phyloP scores from a whole-genome alignment of 2,113 vertebrate species.

The Aix galericulata region DNA sequence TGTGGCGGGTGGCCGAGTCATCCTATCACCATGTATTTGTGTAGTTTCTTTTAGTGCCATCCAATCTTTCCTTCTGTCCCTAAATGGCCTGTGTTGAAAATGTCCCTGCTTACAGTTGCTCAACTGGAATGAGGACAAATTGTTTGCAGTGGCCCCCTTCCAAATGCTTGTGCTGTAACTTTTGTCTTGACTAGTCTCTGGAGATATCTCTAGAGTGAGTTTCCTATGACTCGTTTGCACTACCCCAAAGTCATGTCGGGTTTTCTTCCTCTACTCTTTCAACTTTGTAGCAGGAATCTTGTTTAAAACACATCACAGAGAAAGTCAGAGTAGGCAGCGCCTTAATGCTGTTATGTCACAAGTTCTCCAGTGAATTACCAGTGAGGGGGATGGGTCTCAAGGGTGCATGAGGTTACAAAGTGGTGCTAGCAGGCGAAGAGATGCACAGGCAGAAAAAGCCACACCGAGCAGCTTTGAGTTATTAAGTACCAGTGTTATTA shows the following conservation, averaged over 20 bases:
- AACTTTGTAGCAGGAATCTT: not conserved
- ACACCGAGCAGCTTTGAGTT: not conserved
- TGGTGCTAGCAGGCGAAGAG: not conserved
- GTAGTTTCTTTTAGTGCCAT: constrained; percentile 74
- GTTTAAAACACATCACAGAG: not conserved
- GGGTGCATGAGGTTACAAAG: not conserved
- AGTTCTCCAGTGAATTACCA: not conserved
- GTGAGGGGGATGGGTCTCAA: not conserved
- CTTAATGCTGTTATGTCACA: constrained; percentile 30
- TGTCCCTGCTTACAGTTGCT: constrained; percentile 78
- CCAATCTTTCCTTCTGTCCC: constrained; percentile 78
- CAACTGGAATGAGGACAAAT: constrained; percentile 81
- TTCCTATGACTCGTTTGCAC: constrained; percentile 61
- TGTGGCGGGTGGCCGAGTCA: constrained; percentile 67
- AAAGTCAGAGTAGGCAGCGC: not conserved
- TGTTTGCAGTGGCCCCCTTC: constrained; percentile 77
- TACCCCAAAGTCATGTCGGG: constrained; percentile 34
- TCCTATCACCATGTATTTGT: constrained; percentile 70
- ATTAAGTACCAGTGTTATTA: accelerated
- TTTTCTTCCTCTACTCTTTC: constrained; percentile 49
- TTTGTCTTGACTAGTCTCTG: constrained; percentile 78
- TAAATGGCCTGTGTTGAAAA: constrained; percentile 77
- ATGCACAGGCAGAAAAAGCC: not conserved
- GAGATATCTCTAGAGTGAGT: constrained; percentile 72
- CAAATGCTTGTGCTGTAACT: constrained; percentile 78